Evolutionary conservation across 1,140 invertebrate species (phyloP), one percentile per base, ranked within the genome.

Genomic region (Monomorium pharaonis): DNA sequence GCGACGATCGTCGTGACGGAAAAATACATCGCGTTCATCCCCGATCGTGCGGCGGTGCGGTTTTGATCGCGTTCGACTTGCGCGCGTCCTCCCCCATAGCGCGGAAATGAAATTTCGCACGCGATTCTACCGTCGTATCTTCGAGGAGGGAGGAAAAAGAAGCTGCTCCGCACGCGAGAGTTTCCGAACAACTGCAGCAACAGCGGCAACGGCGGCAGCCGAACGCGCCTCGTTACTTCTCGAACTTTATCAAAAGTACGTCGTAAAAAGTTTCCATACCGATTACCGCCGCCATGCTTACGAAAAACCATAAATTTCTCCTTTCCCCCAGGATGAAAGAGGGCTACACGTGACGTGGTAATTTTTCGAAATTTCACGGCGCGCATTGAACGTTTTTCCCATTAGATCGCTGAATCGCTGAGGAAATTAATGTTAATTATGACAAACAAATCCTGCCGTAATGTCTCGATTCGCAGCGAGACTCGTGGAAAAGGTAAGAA

Each of bases 171-270:
- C 27, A 30, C 30, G 51, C n/a, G 27, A 67, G 60, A 63, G 44
- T 76, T 84, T 84, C 9, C 44, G 37, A 72, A 44, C 51, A 72
- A 69, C 51, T 54, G 58, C 60, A 18, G 33, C 24, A 30, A 16
- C 63, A 7, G 37, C 6, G 6, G 37, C 51, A 21, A 10, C 37
- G 6, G 37, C 4, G 37, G 37, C 37, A 5, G 37, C 37, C 63
- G 21, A 80, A 65, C 81, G 74, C 44, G 74, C 37, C 87, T 86
- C 87, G 62, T 89, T 88, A 86, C 84, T 86, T 74, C 63, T 86
- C 67, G 54, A 89, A 86, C 88, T 86, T 70, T n/a, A 56, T 44
- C 75, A 58, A 60, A 89, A 88, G 74, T 70, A 47, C 24, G 47
- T 56, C 75, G 87, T 87, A 87, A 88, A 84, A 62, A 86, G 78